Conservation (phyloP, 2,797 vertebrate species). For the Acrocephalus scirpaceus region DNA sequence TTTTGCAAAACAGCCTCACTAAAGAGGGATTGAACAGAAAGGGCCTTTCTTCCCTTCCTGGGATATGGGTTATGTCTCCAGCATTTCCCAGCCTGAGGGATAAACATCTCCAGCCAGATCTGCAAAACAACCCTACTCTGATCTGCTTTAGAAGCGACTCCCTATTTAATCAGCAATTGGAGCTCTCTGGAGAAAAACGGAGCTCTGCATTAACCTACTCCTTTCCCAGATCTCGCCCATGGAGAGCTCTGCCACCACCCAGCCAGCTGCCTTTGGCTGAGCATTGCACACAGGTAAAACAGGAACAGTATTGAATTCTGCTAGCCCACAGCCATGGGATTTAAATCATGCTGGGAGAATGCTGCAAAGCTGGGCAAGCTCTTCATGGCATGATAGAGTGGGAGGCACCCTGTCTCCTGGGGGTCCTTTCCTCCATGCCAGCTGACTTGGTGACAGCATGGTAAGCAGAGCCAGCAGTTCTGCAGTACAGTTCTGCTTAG, state of each 20-base stretch:
- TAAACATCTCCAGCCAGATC: conserved; percentile 44
- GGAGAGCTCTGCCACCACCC: background rate
- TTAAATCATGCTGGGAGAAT: background rate
- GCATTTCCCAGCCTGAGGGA: conserved; percentile 59
- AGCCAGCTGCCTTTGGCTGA: background rate
- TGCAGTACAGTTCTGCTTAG: background rate
- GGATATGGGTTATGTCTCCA: background rate
- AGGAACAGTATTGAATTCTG: background rate
- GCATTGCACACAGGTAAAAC: background rate
- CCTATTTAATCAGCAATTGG: background rate
- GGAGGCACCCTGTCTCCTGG: background rate
- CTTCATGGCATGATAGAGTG: background rate
- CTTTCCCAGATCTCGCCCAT: accelerated
- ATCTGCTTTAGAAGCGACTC: background rate
- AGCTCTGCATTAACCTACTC: background rate
- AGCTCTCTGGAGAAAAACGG: background rate
- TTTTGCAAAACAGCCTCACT: conserved; percentile 47
- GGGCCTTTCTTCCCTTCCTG: conserved; percentile 32
- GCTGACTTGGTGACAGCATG: background rate
- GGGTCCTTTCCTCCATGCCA: background rate
- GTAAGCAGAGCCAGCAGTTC: background rate
- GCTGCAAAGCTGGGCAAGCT: background rate
- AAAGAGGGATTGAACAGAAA: conserved; percentile 19
- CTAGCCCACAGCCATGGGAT: background rate
- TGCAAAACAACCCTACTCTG: background rate